Evolutionary conservation across 2,888 invertebrate genomes (phyloP).

Genomic region (Mycalesis mineus): DNA sequence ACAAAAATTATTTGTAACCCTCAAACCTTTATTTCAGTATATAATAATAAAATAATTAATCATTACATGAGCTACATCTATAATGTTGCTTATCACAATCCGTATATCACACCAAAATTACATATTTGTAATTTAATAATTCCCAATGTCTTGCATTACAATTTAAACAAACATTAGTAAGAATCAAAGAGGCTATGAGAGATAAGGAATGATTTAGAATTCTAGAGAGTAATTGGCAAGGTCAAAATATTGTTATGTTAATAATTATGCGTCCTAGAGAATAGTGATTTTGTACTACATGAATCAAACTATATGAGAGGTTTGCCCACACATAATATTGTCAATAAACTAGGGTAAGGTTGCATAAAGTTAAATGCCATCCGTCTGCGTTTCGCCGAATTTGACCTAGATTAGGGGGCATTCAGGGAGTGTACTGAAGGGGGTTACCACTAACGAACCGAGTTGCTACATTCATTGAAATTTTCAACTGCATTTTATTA

Average conservation of each 20-base stretch:
- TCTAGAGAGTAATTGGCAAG: not conserved
- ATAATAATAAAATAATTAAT: not conserved
- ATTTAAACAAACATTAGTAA: not conserved
- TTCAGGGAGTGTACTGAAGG: too few relatives aligned
- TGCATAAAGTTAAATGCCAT: too few relatives aligned
- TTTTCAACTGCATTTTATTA: too few relatives aligned
- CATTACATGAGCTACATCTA: not conserved
- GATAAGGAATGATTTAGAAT: not conserved
- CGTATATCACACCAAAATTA: slow-evolving; percentile 15
- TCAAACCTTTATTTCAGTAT: slow-evolving; percentile 30
- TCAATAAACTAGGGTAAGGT: too few relatives aligned
- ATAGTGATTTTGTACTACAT: not conserved
- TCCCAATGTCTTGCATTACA: not conserved
- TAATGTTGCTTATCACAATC: slow-evolving; percentile 16
- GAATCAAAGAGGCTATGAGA: not conserved
- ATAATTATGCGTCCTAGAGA: not conserved
- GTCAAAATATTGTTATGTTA: not conserved
- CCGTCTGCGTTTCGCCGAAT: too few relatives aligned
- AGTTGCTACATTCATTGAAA: too few relatives aligned
- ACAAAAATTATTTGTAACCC: slow-evolving; percentile 17
- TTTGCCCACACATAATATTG: too few relatives aligned
- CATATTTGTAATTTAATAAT: not conserved
- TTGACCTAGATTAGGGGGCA: too few relatives aligned
- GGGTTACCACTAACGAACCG: too few relatives aligned
- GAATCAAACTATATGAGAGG: too few relatives aligned